Conservation (phyloP, 1,140 invertebrate genomes). For the Dolichoris vasculosae region DNA sequence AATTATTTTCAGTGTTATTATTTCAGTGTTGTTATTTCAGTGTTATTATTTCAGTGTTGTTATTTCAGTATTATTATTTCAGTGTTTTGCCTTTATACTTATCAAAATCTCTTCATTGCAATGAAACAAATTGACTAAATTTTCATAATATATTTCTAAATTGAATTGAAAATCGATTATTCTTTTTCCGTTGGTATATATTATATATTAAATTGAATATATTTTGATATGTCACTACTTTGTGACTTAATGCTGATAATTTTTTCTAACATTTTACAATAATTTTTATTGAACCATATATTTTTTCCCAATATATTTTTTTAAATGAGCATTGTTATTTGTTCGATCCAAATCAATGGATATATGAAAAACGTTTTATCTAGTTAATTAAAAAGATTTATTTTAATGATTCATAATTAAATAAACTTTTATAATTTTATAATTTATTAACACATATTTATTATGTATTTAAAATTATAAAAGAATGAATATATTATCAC, state of each 20-base stretch:
- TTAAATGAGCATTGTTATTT: not conserved
- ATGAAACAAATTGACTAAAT: constrained; percentile 16
- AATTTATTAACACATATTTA: no score
- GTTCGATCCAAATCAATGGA: not conserved
- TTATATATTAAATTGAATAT: not conserved
- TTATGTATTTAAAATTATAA: not conserved
- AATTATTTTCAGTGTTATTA: no score
- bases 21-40: no score
- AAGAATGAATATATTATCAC: not conserved
- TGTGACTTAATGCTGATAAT: not conserved
- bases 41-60: no score
- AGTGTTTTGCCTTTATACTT: constrained; percentile 9
- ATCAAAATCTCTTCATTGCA: not conserved
- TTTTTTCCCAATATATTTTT: not conserved
- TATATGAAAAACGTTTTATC: no score
- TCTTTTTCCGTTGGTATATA: not conserved
- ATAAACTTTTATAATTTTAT: no score
- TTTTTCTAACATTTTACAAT: not conserved
- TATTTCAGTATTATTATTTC: no score
- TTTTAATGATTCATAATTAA: no score
- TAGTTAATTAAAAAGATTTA: no score
- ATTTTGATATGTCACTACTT: not conserved
- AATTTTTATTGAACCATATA: not conserved
- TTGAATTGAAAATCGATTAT: not conserved
- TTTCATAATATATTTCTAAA: constrained; percentile 6